Evolutionary conservation across 2,888 invertebrate species (phyloP), one percentile per base, ranked within the genome.

Genomic region (Troides aeacus): DNA sequence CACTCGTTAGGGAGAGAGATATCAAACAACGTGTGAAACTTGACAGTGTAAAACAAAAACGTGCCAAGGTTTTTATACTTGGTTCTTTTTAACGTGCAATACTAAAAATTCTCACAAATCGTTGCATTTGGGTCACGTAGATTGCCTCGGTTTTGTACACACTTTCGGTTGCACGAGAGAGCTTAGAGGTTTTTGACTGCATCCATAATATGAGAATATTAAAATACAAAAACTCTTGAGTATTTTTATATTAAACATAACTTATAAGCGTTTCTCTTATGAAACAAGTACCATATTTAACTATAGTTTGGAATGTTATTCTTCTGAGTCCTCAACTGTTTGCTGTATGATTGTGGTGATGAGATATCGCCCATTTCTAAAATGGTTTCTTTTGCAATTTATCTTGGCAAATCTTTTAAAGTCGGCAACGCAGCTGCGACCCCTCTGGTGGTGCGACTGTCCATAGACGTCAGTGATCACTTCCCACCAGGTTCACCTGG

Each of bases 101-200:
- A 66, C 53, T 36, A 53, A 66, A 62, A 70, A 59, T 63, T 66
- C 59, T 62, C 62, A 63, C 63, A 63, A 70, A 63, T 70, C 62
- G 50, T 59, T n/a, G 21, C 21, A 63, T 62, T 58, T 62, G 59
- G 65, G 70, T 70, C 70, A 66, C 62, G 66, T 70, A 70, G 70
- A 70, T 66, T 70, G 66, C 70, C 66, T 66, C 59, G 53, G 59
- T 56, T 57, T 63, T 63, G 70, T 66, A 68, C 53, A 70, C 66
- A 63, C 62, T 66, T 70, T 66, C 53, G 59, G 50, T 50, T 50
- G 50, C 50, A 50, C 18, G 50, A 50, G 50, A 17, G 50, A 50
- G 50, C 17, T 50, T 50, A 50, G 50, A 66, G 53, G n/a, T 50
- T 63, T 57, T 68, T 50, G 59, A 59, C 63, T 57, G 24, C 36